These are phyloP conservation scores for Gastracanthus pulcherrimus DNA, from an alignment of 2,888 invertebrate genomes.

Conservation along the genomic window DNA sequence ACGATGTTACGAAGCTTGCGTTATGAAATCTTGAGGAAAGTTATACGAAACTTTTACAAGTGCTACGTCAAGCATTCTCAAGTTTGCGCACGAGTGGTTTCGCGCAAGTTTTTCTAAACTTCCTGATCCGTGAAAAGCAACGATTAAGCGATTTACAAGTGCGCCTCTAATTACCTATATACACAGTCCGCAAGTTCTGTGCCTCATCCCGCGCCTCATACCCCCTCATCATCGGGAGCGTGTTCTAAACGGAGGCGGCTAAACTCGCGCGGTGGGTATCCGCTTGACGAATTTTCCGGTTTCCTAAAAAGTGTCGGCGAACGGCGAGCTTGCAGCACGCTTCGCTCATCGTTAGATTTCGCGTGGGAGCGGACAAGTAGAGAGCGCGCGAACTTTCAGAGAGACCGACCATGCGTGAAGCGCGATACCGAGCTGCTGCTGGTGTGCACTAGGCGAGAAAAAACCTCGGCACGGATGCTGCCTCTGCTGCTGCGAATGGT, in stretches of 20 bases:
- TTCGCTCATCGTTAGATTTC: neutral
- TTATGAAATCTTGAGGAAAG: neutral
- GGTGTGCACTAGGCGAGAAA: too few relatives aligned
- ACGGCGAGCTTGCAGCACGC: neutral
- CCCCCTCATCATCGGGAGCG: neutral
- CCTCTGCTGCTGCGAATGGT: neutral
- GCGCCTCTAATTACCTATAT: too few relatives aligned
- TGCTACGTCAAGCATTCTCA: neutral
- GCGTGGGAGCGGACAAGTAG: too few relatives aligned
- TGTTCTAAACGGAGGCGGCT: too few relatives aligned
- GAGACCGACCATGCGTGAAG: neutral
- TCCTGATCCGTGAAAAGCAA: slow-evolving; percentile 71
- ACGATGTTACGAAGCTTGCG: too few relatives aligned
- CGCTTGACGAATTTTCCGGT: too few relatives aligned
- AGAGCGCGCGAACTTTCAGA: neutral
- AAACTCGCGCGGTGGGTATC: too few relatives aligned
- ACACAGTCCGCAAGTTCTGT: neutral
- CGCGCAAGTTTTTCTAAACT: slow-evolving; percentile 66
- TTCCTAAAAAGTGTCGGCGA: neutral
- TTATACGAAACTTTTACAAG: neutral
- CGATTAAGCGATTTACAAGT: slow-evolving; percentile 73
- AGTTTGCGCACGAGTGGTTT: neutral
- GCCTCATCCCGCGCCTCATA: neutral
- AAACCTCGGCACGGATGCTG: neutral
- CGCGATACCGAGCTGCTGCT: too few relatives aligned